Conservation (phyloP, 2,113 vertebrate species). For the Lycocorax pyrrhopterus region DNA sequence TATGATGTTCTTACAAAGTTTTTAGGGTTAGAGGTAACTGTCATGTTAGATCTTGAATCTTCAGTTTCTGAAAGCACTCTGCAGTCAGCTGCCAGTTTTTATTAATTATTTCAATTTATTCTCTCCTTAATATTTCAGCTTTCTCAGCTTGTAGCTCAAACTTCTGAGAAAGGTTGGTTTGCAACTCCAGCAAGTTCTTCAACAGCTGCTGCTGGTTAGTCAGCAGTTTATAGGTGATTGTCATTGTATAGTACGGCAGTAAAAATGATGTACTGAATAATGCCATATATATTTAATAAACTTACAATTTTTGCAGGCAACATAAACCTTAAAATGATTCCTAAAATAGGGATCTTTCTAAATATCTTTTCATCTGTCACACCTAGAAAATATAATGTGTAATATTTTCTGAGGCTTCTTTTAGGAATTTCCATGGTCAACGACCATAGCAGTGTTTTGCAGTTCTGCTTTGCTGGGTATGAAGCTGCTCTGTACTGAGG, state of each 20-base stretch:
- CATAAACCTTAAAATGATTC: not conserved
- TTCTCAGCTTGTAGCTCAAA: not conserved
- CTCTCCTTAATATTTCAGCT: slow-evolving; percentile 26
- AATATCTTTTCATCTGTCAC: not conserved
- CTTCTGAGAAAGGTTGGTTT: slow-evolving; percentile 6
- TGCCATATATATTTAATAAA: slow-evolving; percentile 50
- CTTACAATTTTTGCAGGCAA: not conserved
- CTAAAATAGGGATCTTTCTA: not conserved
- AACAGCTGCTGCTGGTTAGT: slow-evolving; percentile 19
- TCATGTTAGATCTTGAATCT: not conserved
- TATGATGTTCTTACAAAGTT: not conserved
- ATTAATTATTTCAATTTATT: slow-evolving; percentile 20
- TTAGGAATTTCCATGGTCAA: not conserved
- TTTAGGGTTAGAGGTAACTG: not conserved
- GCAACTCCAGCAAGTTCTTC: slow-evolving; percentile 34
- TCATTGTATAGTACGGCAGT: not conserved
- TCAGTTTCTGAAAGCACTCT: not conserved
- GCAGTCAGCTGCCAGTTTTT: not conserved
- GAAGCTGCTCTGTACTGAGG: not conserved
- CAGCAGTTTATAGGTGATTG: slow-evolving; percentile 34
- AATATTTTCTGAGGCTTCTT: not conserved
- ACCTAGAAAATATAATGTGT: not conserved
- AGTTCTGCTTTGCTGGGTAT: not conserved
- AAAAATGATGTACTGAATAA: slow-evolving; percentile 2
- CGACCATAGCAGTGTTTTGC: not conserved